Evolutionary conservation across 2,113 vertebrate species (phyloP), one percentile per base, ranked within the genome.

Genomic region (Aspidoscelis tigris): DNA sequence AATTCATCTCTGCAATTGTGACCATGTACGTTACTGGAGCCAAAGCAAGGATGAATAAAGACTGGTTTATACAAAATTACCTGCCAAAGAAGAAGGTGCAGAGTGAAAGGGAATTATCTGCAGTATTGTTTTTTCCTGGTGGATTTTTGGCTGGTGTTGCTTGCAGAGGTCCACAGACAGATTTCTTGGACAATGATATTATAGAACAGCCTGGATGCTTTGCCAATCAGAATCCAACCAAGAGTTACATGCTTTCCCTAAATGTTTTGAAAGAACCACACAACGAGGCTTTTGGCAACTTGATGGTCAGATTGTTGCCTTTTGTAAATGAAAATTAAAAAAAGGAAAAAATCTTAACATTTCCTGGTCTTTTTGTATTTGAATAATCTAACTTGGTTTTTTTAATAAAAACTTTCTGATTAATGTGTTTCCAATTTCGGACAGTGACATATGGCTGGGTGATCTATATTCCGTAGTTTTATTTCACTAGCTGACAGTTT

Each of bases 391-490:
- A 80, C 41, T 21, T 2, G 3, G 47, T n/a, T 53, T 44, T 84
- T 58, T 0, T 55, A 55, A 55, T 12, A 55, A 55, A 55, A 55
- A 24, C 4, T 85, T 82, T 76, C 39, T 85, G 18, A n/a, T 87
- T 75, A 78, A 53, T 84, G 81, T 88, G 87, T 53, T 84, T 50
- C 55, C 5, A 2, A 65, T 11, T 26, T 39, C 66, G 55, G 0
- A 21, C 3, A 85, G 39, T 74, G 79, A 7, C 24, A 0, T 61
- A 80, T 9, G 9, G 12, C 24, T 77, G 80, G 5, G 41, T 43
- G 85, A 24, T 33, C 66, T 84, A 71, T 80, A 69, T 89, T 83
- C 70, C 84, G 16, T 76, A 55, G 71, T 93, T 89, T 86, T 76
- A 76, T 86, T 16, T 87, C 0, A n/a, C 24, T 73, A 39, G 21